A percentile compares a stretch with the other conserved stretches of the same genome.
Evolutionary conservation across 1,140 invertebrate genomes (phyloP).

Genomic region (Apis florea): DNA sequence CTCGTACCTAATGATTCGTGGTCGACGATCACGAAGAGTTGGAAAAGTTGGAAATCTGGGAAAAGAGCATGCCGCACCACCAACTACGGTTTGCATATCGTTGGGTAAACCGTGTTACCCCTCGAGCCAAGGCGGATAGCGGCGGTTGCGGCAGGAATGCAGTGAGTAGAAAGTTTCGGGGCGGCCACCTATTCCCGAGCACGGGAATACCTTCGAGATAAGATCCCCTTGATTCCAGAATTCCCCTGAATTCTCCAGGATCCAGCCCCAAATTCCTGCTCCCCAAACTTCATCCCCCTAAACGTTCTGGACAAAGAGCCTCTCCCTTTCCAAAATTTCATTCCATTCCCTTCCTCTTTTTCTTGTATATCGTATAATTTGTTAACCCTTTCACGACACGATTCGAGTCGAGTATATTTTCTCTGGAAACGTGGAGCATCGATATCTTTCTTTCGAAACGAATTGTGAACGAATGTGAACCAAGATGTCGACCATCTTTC

Average conservation of each 20-base stretch:
- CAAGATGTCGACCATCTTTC: no score
- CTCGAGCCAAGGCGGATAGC: slow-evolving; percentile 69
- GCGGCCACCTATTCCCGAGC: slow-evolving; percentile 71
- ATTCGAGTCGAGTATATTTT: no score
- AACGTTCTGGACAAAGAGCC: slow-evolving; percentile 47
- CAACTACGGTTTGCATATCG: slow-evolving; percentile 69
- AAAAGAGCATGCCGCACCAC: no score
- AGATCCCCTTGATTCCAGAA: slow-evolving; percentile 70
- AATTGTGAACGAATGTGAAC: no score
- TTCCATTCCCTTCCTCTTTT: no score
- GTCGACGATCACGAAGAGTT: background rate
- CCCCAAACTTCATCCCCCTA: slow-evolving; percentile 62
- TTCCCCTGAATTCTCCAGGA: slow-evolving; percentile 70
- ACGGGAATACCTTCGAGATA: slow-evolving; percentile 70
- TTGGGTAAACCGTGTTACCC: slow-evolving; percentile 64
- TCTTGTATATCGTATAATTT: no score
- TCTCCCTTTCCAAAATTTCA: background rate
- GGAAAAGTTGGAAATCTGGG: slow-evolving; percentile 60
- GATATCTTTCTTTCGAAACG: no score
- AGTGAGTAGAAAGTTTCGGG: slow-evolving; percentile 71
- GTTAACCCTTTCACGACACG: no score
- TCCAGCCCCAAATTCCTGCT: slow-evolving; percentile 55
- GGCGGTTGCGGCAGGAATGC: slow-evolving; percentile 72
- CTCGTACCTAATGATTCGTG: no score
- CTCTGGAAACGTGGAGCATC: no score